Conservation (phyloP, 30 jellyfish, hydroid and myxozoan genomes). For the Pelagia noctiluca region DNA sequence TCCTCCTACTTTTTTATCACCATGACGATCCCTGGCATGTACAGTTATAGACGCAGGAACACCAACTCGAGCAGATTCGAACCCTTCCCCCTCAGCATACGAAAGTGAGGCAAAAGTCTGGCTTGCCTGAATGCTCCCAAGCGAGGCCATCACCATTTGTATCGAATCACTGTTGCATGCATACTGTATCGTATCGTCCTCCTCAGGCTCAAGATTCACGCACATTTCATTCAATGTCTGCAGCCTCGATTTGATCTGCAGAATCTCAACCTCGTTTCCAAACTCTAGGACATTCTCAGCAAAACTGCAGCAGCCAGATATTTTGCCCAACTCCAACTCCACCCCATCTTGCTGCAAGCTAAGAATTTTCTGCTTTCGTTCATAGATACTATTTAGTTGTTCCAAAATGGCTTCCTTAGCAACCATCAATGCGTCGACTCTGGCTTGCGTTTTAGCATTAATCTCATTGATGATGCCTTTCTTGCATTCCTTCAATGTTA, state of each 20-base stretch:
- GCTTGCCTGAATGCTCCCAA: conserved; percentile 93
- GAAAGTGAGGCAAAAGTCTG: conserved; percentile 97
- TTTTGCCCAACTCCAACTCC: conserved; percentile 95
- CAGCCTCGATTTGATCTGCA: conserved; percentile 89
- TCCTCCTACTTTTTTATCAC: conserved; percentile 85
- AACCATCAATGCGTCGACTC: conserved; percentile 83
- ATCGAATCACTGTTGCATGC: conserved; percentile 80
- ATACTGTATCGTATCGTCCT: conserved; percentile 97
- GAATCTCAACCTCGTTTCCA: conserved; percentile 96
- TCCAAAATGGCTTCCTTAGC: conserved; percentile 79
- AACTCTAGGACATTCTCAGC: conserved; percentile 92
- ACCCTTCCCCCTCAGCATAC: conserved; percentile 98
- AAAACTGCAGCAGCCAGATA: conserved; percentile 85
- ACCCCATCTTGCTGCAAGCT: conserved; percentile 92
- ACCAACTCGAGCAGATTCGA: conserved; percentile 96
- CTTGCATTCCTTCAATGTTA: conserved; percentile 81
- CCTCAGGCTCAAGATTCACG: conserved; percentile 94
- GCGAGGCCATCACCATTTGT: conserved; percentile 82
- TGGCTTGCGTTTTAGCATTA: conserved; percentile 87
- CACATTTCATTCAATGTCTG: conserved; percentile 72
- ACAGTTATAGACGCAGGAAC: conserved; percentile 79
- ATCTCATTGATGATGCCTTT: conserved; percentile 78
- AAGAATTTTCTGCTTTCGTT: conserved; percentile 85
- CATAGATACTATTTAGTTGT: conserved; percentile 76
- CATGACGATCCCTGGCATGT: conserved; percentile 97